Evolutionary conservation across 2,888 invertebrate species (phyloP), one percentile per base, ranked within the genome.

Genomic region (Anthrax anthrax): DNA sequence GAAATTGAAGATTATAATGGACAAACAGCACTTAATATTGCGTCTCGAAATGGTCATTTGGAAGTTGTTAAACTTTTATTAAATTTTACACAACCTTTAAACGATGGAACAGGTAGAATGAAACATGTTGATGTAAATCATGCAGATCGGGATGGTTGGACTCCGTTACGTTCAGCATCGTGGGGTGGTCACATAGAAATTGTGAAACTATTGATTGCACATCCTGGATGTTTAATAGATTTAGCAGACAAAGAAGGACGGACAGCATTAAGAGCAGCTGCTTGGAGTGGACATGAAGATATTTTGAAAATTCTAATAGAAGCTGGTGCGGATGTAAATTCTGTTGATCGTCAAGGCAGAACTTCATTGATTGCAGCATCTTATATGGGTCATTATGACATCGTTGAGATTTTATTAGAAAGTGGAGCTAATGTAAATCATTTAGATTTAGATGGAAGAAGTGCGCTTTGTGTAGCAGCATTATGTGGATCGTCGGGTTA

Each of bases 171-270:
- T 47, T 91, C 94, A 4, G 91, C 94, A 18, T 91, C 94, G 13
- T 95, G 94, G 94, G 94, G 91, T 42, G 95, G 95, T 1, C 94
- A 95, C 59, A 84, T 84, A 2, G 84, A 87, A 72, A 85, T 87
- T 2, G 87, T 88, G 1, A 84, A 85, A 55, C 72, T 84, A 14
- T 70, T 94, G 39, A 74, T 92, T 38, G 76, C 80, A 43, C 80
- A 80, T 55, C 81, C 84, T 1, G 63, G 63, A 3, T 90, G 90
- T 51, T 77, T 82, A 56, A 83, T 94, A 4, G 90, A 95, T 63
- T 80, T 86, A 56, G 84, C 87, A 2, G 90, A 91, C 59, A 81
- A 83, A 44, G 90, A 90, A 59, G 84, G 87, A 52, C 75, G 94
- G 42, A 94, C 94, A 0, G 90, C 94, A 1, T 69, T 95, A 46